Evolutionary conservation across 2,888 invertebrate species (phyloP).

Genomic region (Drosophila rellima): DNA sequence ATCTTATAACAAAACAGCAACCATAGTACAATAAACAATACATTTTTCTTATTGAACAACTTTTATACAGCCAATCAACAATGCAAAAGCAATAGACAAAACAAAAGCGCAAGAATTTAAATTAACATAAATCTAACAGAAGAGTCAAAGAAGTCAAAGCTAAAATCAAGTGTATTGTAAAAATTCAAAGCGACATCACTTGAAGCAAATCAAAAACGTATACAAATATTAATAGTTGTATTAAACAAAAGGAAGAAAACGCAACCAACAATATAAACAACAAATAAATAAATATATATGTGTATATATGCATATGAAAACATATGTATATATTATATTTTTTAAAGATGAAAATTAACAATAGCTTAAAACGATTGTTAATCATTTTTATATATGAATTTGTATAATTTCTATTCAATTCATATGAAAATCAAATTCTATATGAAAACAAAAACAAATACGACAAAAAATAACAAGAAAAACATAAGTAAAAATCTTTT

Average conservation of each 20-base stretch:
- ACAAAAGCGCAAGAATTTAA: constrained; percentile 46
- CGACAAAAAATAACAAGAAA: constrained; percentile 34
- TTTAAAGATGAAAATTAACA: constrained; percentile 67
- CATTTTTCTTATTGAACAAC: constrained; percentile 73
- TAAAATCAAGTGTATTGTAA: constrained; percentile 16
- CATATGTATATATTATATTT: constrained; percentile 67
- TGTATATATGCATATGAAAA: constrained; percentile 7
- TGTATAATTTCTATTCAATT: constrained; percentile 72
- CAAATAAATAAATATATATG: constrained; percentile 20
- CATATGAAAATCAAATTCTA: constrained; percentile 50
- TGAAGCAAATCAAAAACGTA: constrained; percentile 55
- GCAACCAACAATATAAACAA: constrained; percentile 19
- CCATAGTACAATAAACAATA: constrained; percentile 80
- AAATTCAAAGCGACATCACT: constrained; percentile 32
- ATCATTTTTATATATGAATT: constrained; percentile 77
- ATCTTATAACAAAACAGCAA: constrained; percentile 70
- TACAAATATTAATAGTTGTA: constrained; percentile 38
- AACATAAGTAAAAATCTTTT: constrained; percentile 55
- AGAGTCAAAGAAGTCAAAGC: constrained; percentile 6
- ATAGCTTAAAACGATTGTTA: constrained; percentile 75
- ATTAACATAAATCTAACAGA: constrained; percentile 17
- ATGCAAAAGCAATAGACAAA: constrained; percentile 66
- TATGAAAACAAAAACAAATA: constrained; percentile 26
- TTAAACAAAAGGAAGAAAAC: constrained; percentile 39
- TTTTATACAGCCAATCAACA: constrained; percentile 73